A percentile compares a stretch with the other conserved stretches of the same genome.
Evolutionary conservation across 2,113 vertebrate species (phyloP).

Genomic region (Marcusenius ussheri): DNA sequence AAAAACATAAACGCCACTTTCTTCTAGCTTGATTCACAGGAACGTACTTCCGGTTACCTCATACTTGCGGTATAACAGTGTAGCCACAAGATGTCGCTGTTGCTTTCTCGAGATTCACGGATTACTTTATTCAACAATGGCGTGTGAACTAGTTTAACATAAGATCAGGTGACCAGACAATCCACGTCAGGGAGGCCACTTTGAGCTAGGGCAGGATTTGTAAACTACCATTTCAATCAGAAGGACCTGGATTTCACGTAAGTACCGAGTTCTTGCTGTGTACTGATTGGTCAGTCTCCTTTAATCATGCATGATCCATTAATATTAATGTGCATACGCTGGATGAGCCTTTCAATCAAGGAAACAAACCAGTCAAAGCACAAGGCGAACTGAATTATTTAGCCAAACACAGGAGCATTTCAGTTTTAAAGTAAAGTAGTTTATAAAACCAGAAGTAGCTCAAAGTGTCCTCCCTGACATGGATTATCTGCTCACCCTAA

Average conservation of each 20-base stretch:
- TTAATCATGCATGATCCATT: neutral
- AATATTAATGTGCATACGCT: neutral
- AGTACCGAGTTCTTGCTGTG: neutral
- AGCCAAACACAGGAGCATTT: neutral
- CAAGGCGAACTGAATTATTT: neutral
- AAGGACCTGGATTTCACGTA: neutral
- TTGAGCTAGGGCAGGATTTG: neutral
- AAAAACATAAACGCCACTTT: neutral
- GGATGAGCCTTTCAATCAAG: neutral
- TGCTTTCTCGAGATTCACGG: neutral
- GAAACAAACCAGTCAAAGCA: neutral
- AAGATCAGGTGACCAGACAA: neutral
- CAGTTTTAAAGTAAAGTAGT: neutral
- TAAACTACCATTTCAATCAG: neutral
- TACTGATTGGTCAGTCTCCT: neutral
- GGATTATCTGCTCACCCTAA: neutral
- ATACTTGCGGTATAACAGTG: no score
- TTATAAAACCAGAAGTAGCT: neutral
- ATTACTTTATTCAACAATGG: neutral
- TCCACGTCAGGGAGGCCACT: neutral
- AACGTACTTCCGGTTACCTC: conserved; percentile 21
- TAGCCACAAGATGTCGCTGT: conserved; percentile 14
- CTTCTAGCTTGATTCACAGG: neutral
- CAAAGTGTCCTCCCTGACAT: neutral
- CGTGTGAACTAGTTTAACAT: neutral